Evolutionary conservation across 1,140 invertebrate species (phyloP).

Genomic region (Philotrypesis tridentata): DNA sequence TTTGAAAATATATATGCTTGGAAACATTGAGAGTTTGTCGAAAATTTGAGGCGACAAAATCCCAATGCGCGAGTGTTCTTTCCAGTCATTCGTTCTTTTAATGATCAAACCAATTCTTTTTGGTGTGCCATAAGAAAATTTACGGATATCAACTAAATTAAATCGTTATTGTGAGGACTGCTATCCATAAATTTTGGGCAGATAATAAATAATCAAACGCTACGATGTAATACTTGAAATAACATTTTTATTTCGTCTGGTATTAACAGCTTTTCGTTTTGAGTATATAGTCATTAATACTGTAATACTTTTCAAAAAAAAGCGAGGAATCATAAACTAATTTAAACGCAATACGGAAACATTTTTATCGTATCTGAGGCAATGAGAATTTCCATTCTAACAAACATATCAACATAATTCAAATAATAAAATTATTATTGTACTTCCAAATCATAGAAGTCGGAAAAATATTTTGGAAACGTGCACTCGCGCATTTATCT

Average conservation of each 20-base stretch:
- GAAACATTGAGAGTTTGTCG: slow-evolving; percentile 7
- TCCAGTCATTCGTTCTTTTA: neutral
- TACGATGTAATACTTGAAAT: neutral
- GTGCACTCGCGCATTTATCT: neutral
- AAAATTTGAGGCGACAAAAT: neutral
- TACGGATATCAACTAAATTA: neutral
- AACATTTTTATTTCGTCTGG: neutral
- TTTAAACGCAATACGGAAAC: too few species aligned
- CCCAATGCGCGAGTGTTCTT: neutral
- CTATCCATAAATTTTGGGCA: neutral
- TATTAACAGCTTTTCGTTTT: neutral
- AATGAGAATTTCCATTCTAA: too few species aligned
- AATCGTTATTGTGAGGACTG: neutral
- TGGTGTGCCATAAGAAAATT: too few species aligned
- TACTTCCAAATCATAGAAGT: neutral
- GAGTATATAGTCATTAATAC: neutral
- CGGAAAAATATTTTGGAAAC: neutral
- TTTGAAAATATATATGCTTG: neutral
- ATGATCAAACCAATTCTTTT: too few species aligned
- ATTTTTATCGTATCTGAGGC: too few species aligned
- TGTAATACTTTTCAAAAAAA: neutral
- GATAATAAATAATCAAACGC: too few species aligned
- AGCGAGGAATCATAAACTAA: too few species aligned
- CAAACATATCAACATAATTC: too few species aligned
- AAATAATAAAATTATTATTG: too few species aligned